Evolutionary conservation across 2,888 invertebrate species (phyloP).

Genomic region (Pseudanteris insignis): DNA sequence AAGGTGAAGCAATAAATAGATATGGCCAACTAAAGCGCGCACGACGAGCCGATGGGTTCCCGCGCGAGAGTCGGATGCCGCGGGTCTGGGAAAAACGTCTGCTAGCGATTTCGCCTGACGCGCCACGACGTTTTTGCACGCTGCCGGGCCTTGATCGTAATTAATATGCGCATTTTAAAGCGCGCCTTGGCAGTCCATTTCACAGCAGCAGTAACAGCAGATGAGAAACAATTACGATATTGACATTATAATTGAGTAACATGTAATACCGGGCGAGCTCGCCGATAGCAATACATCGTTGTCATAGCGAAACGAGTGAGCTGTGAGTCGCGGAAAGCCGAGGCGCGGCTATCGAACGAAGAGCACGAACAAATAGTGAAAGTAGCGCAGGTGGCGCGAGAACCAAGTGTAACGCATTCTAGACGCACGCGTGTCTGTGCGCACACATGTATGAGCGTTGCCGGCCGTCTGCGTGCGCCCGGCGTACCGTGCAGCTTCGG

Average conservation of each 20-base stretch:
- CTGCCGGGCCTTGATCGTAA: conserved; percentile 26
- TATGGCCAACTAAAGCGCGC: conserved; percentile 12
- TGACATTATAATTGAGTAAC: conserved; percentile 44
- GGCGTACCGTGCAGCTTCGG: no score
- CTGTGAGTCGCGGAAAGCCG: conserved; percentile 39
- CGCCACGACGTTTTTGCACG: conserved; percentile 3
- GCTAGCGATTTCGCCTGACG: conserved; percentile 16
- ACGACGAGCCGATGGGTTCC: background rate
- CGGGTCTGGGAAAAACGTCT: conserved; percentile 31
- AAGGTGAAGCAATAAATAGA: conserved; percentile 16
- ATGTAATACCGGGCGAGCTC: conserved; percentile 23
- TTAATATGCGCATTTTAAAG: conserved; percentile 41
- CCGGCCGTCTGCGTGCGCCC: no score
- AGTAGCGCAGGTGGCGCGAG: conserved; percentile 46
- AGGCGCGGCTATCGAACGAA: conserved; percentile 44
- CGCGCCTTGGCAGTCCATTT: conserved; percentile 18
- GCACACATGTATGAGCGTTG: no score
- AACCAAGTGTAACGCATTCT: conserved; percentile 41
- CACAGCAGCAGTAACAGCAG: conserved; percentile 20
- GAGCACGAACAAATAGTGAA: conserved; percentile 44
- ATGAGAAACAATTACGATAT: conserved; percentile 43
- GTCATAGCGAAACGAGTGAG: conserved; percentile 22
- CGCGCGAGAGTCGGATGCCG: background rate
- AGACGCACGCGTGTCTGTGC: conserved; percentile 5
- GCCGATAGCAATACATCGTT: conserved; percentile 29